Conservation (phyloP, 2,888 invertebrate genomes). For the Protophormia terraenovae region DNA sequence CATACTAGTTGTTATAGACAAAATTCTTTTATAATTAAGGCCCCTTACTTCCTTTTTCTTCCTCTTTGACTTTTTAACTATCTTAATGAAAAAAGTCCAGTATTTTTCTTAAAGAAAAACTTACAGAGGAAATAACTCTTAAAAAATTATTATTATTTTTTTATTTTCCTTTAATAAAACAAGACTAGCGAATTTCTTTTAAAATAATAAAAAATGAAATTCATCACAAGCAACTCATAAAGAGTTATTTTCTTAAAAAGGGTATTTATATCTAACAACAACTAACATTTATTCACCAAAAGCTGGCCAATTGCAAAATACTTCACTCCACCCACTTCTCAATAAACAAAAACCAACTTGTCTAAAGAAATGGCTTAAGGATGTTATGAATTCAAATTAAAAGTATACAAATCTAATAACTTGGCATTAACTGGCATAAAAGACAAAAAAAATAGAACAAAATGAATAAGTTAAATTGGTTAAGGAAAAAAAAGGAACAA, state of each 20-base stretch:
- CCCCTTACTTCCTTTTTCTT: neutral
- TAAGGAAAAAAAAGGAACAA: conserved; percentile 4
- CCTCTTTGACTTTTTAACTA: neutral
- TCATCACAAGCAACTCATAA: conserved; percentile 47
- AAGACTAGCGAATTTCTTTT: conserved; percentile 21
- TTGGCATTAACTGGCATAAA: conserved; percentile 67
- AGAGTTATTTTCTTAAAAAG: conserved; percentile 17
- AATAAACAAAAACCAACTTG: neutral
- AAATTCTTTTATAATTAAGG: too few species aligned
- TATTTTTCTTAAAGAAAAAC: conserved; percentile 36
- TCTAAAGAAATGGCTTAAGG: conserved; percentile 65
- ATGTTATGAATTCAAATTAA: conserved; percentile 81
- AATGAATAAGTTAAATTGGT: too few species aligned
- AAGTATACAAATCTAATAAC: conserved; percentile 81
- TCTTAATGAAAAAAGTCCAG: neutral
- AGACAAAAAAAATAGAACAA: neutral
- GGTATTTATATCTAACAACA: conserved; percentile 4
- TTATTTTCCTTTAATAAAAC: conserved; percentile 42
- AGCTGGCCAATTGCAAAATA: conserved; percentile 31
- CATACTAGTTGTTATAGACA: too few species aligned
- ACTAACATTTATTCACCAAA: neutral
- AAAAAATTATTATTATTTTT: conserved; percentile 45
- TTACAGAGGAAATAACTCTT: conserved; percentile 7
- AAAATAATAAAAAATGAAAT: conserved; percentile 54
- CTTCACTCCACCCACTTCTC: neutral